Evolutionary conservation across 2,888 invertebrate species (phyloP).

Genomic region (Cistogaster globosa): DNA sequence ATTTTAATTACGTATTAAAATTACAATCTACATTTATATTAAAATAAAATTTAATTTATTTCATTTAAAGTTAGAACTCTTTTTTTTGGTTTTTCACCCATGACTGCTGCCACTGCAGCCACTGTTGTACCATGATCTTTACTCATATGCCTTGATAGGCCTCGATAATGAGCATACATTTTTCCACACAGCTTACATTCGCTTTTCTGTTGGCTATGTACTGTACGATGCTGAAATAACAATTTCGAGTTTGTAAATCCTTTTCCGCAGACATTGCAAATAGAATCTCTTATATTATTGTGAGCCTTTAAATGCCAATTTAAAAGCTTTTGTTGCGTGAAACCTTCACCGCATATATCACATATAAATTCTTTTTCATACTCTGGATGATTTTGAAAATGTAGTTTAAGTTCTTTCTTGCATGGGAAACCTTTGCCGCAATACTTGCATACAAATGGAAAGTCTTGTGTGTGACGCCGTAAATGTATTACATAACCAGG

Average conservation of each 20-base stretch:
- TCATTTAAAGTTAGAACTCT: constrained; percentile 67
- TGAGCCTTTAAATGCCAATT: constrained; percentile 71
- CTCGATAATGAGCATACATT: constrained; percentile 65
- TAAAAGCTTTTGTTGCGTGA: constrained; percentile 66
- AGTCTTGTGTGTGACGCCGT: constrained; percentile 78
- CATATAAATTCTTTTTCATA: constrained; percentile 76
- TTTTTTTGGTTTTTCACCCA: constrained; percentile 68
- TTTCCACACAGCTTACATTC: constrained; percentile 67
- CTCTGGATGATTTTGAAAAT: constrained; percentile 78
- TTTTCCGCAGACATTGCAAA: constrained; percentile 72
- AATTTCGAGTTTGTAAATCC: constrained; percentile 69
- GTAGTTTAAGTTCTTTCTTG: constrained; percentile 74
- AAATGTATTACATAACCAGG: constrained; percentile 78
- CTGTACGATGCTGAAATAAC: constrained; percentile 70
- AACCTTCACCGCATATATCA: constrained; percentile 76
- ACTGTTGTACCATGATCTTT: constrained; percentile 68
- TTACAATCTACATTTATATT: background rate
- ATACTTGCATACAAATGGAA: constrained; percentile 76
- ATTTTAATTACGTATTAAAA: background rate
- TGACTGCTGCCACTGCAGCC: constrained; percentile 68
- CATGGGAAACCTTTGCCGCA: constrained; percentile 77
- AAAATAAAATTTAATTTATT: constrained; percentile 50
- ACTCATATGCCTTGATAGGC: constrained; percentile 63
- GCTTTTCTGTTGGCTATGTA: constrained; percentile 64
- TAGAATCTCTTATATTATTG: constrained; percentile 66